Evolutionary conservation across 2,113 vertebrate genomes (phyloP).

Genomic region (Poeciliopsis prolifica): DNA sequence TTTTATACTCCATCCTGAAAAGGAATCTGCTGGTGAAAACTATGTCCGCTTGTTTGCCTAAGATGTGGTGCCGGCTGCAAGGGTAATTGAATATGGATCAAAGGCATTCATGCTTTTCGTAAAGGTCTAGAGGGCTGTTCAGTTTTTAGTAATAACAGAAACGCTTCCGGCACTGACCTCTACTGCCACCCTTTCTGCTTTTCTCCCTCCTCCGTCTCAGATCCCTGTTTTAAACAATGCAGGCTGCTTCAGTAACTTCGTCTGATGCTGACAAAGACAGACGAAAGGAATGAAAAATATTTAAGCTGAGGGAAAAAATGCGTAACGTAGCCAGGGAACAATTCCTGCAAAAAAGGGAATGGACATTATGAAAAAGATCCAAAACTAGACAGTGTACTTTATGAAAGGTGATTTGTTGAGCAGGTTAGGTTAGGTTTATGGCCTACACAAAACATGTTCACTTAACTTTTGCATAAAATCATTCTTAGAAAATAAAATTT

Average conservation of each 20-base stretch:
- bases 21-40: constrained; percentile 23
- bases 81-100: constrained; percentile 71
- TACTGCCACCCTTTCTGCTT: constrained; percentile 21
- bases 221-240: constrained; percentile 43
- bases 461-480: too few relatives aligned
- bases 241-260: constrained; percentile 8
- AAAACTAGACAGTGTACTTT: neutral
- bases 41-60: constrained; percentile 10
- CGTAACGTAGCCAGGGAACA: neutral
- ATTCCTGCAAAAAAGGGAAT: neutral
- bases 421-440: too few relatives aligned
- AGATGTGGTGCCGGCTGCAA: constrained; percentile 12
- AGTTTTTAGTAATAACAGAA: constrained; percentile 76
- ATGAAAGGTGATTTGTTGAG: too few relatives aligned
- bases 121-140: constrained; percentile 59
- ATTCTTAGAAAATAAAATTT: too few relatives aligned
- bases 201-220: constrained; percentile 7
- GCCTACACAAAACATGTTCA: too few relatives aligned
- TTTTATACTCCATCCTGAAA: neutral
- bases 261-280: constrained; percentile 12
- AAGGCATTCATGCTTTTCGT: constrained; percentile 60
- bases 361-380: neutral
- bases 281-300: constrained; percentile 13
- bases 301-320: neutral
- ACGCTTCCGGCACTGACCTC: constrained; percentile 63